phyloP scores from a whole-genome alignment of 2,113 vertebrate genomes.

The Tenrec ecaudatus region DNA sequence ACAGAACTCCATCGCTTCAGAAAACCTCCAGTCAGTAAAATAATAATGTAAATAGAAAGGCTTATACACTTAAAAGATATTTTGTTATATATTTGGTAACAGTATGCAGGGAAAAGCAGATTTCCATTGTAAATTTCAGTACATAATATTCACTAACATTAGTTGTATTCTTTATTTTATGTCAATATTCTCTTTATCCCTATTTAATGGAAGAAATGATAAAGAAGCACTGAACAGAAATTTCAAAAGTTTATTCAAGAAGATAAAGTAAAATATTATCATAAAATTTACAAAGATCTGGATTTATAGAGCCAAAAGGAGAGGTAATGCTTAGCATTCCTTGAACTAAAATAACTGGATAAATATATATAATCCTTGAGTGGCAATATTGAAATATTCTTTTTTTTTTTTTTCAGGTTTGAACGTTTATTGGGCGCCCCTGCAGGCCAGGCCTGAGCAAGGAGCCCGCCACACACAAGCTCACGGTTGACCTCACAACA shows the following conservation, averaged over 20 bases:
- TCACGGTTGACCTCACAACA: neutral
- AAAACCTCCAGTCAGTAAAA: conserved; percentile 39
- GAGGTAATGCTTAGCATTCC: no score
- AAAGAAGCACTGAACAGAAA: no score
- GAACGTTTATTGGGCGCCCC: neutral
- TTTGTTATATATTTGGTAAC: neutral
- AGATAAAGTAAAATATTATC: no score
- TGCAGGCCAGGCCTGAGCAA: neutral
- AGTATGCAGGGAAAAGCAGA: neutral
- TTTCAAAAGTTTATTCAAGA: no score
- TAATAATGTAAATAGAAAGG: neutral
- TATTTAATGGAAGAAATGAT: neutral
- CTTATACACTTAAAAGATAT: neutral
- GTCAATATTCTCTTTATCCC: neutral
- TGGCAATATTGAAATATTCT: no score
- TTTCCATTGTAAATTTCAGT: neutral
- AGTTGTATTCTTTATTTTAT: neutral
- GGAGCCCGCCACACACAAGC: accelerated
- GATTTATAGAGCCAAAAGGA: no score
- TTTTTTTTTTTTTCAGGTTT: no score
- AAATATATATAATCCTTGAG: no score
- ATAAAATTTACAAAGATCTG: no score
- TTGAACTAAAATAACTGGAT: no score
- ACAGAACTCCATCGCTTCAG: neutral
- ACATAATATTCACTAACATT: no score